phyloP scores from a whole-genome alignment of 2,113 vertebrate species.

The Manacus vitellinus region DNA sequence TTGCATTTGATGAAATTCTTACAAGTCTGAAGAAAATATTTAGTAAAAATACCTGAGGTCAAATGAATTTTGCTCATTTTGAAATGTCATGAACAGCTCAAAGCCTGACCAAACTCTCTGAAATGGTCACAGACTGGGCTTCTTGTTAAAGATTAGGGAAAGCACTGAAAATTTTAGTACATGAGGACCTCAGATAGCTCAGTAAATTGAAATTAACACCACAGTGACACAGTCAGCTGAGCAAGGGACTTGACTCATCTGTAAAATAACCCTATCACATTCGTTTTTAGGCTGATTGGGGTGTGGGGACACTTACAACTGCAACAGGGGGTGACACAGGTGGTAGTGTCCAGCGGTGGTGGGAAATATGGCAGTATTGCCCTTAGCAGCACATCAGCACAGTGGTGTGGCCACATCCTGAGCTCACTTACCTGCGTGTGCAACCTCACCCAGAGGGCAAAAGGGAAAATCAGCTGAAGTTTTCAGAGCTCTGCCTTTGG shows the following conservation, averaged over 20 bases:
- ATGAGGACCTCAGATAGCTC: neutral
- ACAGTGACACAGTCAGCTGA: neutral
- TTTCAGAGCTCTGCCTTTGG: neutral
- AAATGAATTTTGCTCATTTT: neutral
- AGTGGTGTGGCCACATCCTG: neutral
- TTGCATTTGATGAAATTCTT: neutral
- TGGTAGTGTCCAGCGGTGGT: neutral
- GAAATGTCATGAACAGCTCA: neutral
- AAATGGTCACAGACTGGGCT: neutral
- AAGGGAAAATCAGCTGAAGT: neutral
- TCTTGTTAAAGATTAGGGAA: neutral
- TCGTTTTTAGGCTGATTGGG: neutral
- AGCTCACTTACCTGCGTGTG: fast-evolving
- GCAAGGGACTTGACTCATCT: neutral
- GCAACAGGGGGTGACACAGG: neutral
- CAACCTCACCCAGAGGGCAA: neutral
- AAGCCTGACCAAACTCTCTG: neutral
- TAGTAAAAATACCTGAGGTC: neutral
- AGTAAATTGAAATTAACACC: neutral
- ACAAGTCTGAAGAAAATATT: neutral
- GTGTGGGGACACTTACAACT: neutral
- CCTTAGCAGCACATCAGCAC: neutral
- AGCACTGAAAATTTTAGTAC: neutral
- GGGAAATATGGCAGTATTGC: neutral
- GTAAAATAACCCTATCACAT: neutral